Evolutionary conservation across 2,797 vertebrate species (phyloP).

Genomic region (Lophotriccus pileatus): DNA sequence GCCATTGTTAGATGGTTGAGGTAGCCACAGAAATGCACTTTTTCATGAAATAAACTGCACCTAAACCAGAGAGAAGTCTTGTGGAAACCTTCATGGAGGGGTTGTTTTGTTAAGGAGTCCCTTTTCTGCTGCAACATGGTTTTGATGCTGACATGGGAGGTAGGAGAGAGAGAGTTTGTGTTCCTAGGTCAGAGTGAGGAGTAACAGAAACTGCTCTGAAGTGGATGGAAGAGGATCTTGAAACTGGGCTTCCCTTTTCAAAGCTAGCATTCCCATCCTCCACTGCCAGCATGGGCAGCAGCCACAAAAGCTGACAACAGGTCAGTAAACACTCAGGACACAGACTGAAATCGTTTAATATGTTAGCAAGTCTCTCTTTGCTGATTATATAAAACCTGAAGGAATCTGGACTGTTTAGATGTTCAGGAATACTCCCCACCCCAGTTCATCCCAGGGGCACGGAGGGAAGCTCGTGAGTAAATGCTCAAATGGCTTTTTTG

Average conservation of each 20-base stretch:
- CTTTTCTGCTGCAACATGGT: fast-evolving
- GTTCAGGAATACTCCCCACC: background rate
- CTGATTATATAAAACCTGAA: background rate
- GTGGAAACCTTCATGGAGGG: background rate
- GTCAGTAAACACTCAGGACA: background rate
- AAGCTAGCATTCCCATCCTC: background rate
- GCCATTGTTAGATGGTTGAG: background rate
- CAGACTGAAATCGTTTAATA: background rate
- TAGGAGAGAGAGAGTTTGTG: background rate
- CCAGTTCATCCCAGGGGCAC: background rate
- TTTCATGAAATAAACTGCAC: background rate
- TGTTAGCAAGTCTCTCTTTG: background rate
- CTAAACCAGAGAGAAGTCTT: background rate
- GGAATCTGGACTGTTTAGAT: background rate
- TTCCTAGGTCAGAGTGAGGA: background rate
- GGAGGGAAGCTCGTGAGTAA: background rate
- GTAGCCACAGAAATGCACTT: background rate
- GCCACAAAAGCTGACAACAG: background rate
- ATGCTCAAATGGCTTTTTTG: background rate
- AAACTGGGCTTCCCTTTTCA: background rate
- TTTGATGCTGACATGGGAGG: background rate
- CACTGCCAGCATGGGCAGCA: background rate
- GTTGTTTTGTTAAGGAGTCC: background rate
- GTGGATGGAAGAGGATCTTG: background rate
- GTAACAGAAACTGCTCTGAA: background rate